Evolutionary conservation across 1,140 invertebrate genomes (phyloP), one percentile per base, ranked within the genome.

Genomic region (Penaeus chinensis): DNA sequence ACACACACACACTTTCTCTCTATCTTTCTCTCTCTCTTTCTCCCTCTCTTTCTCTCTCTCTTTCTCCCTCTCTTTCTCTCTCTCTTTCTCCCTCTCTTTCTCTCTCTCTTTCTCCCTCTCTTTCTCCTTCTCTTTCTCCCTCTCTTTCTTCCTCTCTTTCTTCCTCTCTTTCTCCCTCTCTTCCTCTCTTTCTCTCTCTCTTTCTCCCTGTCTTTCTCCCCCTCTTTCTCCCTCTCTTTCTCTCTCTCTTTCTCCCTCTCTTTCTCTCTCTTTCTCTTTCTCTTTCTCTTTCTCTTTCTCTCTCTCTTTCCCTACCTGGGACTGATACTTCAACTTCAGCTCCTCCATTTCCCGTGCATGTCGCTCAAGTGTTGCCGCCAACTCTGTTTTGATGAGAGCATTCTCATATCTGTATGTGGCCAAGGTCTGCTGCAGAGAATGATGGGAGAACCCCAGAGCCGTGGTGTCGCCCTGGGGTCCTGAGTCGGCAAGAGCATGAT

Each of bases 361-460:
- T 24, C 85, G 76, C 71, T 82, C 85, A 4, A 87, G 74, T 0
- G 80, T 65, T 74, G 85, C 85, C 1, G 85, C 69, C 24, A 87
- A 65, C 71, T 87, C 85, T 7, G 85, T 87, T 69, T 87, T 87
- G 42, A 87, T 62, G 1, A 87, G 81, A 24, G 85, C 85, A 60
- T 87, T 87, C 80, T 87, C 85, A 77, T 87, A 87, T 7, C 85
- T 79, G 85, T 87, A 87, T 11, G 85, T 87, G 66, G 85, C 80
- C 16, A 87, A 71, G 60, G 85, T 77, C 19, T 81, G 80, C 18
- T 87, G 85, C 32, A 87, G 71, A 16, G 54, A 22, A 63, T 65
- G 76, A 79, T 66, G 37, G 8, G 37, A 18, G 16, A 37, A 66
- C 18, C 42, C 27, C 27, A 74, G 24, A 19, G 47, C 19, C 4